Conservation (phyloP, 2,888 invertebrate species). For the Nomada flava region DNA sequence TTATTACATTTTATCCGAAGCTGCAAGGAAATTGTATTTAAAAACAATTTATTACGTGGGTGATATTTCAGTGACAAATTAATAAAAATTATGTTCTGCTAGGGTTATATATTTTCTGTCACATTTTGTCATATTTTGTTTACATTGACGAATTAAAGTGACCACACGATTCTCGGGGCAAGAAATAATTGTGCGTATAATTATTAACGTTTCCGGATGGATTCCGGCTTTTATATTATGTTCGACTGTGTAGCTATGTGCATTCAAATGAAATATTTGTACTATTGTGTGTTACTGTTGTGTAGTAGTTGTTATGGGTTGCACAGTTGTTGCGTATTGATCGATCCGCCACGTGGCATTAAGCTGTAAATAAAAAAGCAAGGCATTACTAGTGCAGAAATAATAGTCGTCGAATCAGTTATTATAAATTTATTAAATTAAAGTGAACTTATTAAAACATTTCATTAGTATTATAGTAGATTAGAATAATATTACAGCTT, state of each 20-base stretch:
- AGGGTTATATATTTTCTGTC: neutral
- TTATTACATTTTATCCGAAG: neutral
- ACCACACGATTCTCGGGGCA: neutral
- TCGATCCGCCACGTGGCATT: neutral
- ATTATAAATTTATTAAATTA: neutral
- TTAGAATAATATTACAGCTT: neutral
- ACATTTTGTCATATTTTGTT: neutral
- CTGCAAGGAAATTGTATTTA: neutral
- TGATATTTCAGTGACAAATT: neutral
- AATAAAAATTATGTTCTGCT: no score
- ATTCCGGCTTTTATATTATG: neutral
- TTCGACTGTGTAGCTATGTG: neutral
- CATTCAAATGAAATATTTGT: neutral
- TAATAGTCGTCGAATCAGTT: neutral
- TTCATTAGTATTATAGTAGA: neutral
- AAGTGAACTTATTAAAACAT: neutral
- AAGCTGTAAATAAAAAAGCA: slow-evolving; percentile 45
- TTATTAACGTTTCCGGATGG: no score
- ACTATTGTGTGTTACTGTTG: slow-evolving; percentile 8
- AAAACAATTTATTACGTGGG: neutral
- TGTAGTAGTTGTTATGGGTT: neutral
- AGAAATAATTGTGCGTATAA: neutral
- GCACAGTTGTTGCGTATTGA: neutral
- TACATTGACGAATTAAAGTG: neutral
- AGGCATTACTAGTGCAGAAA: neutral